phyloP scores from a whole-genome alignment of 1,140 invertebrate genomes.

The Trypoxylus dichotomus region DNA sequence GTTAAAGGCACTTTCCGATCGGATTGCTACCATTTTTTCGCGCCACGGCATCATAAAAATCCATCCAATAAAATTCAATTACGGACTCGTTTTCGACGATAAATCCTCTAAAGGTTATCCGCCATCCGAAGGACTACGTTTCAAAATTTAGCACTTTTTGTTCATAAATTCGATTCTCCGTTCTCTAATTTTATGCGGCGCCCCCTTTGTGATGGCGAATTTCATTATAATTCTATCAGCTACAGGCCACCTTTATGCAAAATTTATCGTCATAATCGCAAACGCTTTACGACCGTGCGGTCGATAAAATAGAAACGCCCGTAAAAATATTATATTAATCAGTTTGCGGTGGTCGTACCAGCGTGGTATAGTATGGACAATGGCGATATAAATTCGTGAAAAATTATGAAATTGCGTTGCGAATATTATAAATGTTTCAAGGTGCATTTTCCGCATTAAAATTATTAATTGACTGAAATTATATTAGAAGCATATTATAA shows the following conservation, averaged over 20 bases:
- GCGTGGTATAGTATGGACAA: background rate
- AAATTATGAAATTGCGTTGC: no score
- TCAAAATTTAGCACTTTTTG: background rate
- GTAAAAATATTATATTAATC: conserved; percentile 1
- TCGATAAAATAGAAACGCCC: background rate
- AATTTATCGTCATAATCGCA: background rate
- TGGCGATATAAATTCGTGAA: background rate
- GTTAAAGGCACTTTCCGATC: no score
- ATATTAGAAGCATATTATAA: no score
- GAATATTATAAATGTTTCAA: no score
- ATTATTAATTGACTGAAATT: no score
- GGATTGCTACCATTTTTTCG: no score
- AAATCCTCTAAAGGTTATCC: background rate
- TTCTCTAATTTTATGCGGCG: background rate
- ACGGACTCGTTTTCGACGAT: background rate
- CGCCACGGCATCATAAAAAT: background rate
- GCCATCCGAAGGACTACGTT: background rate
- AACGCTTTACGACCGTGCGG: background rate
- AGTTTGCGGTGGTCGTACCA: background rate
- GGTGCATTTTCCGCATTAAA: no score
- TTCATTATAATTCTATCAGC: conserved; percentile 7
- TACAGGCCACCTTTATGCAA: background rate
- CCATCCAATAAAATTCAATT: background rate
- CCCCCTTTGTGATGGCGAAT: background rate
- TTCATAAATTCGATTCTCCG: background rate